Evolutionary conservation across 92 coral and sea anemone species (phyloP).

Genomic region (Micromussa lordhowensis): DNA sequence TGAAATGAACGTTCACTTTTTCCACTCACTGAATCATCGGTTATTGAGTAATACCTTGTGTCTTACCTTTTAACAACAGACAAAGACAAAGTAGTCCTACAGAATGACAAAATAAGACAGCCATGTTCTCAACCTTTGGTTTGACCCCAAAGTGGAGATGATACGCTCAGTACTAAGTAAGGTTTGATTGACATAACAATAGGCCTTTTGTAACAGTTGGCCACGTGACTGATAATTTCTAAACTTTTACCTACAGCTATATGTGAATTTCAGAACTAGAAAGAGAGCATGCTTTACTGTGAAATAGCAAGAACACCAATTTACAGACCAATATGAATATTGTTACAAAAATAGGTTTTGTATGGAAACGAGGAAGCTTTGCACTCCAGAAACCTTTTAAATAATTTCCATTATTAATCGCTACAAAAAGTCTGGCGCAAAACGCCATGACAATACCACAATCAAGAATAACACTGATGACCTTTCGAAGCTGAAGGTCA

Average conservation of each 20-base stretch:
- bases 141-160: not conserved
- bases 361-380: no score
- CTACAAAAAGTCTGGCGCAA: constrained; percentile 18
- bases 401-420: no score
- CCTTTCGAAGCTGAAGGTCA: constrained; percentile 43
- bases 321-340: no score
- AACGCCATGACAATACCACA: constrained; percentile 35
- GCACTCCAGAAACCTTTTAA: no score
- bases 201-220: no score
- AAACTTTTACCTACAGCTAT: no score
- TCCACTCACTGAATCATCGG: not conserved
- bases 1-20: not conserved
- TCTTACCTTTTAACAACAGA: constrained; percentile 16
- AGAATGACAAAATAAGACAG: constrained; percentile 1
- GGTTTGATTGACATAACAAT: not conserved
- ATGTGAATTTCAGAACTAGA: no score
- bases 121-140: not conserved
- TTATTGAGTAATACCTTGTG: not conserved
- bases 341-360: no score
- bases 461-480: constrained; percentile 48
- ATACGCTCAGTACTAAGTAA: not conserved
- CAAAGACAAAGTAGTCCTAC: constrained; percentile 7
- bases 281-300: no score
- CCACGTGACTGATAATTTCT: no score
- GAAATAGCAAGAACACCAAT: no score